Base-by-base conservation (phyloP, 2,113 vertebrate genomes). In the Oreocharis arfaki region DNA sequence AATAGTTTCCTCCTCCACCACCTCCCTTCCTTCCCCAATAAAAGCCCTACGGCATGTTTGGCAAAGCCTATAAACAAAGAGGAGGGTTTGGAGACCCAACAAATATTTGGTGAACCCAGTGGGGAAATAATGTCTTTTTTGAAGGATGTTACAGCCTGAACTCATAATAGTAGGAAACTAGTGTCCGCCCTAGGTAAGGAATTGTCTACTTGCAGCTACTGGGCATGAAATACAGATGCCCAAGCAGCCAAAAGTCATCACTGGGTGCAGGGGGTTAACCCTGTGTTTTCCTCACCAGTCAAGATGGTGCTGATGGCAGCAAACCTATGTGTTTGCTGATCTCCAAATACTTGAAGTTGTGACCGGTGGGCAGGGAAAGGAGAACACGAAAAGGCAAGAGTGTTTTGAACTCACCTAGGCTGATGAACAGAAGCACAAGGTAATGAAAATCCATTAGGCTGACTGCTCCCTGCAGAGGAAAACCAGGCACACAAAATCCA, bases 21-120 rank as follows among this genome's bases (percentile, higher is more conserved):
- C 90, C 96, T 95, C 93, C 96, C 93, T 94, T 96, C 95, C 96
- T 95, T 93, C 96, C 96, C 95, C 92, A 78, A 21, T 92, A 95
- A 94, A 95, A 92, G 63, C 33, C 65, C 77, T 50, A 68, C 0
- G 1, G 79, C 6, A 1, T 3, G 26, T 76, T 90, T 3, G 20
- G 94, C 69, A 87, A 90, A 86, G 49, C 53, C 60, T 2, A 26
- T 90, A 94, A 94, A 96, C 92, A 94, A 92, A 94, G 56, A 78
- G 47, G 74, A 84, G 50, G 50, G 61, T 73, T 84, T 92, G 88
- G 65, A 90, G 73, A 92, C 49, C 80, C 80, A 94, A 32, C 41
- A 53, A 87, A 41, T 33, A 94, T 94, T 94, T 90, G 88, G 96
- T 93, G 88, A 95, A 76, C 46, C 50, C 70, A 20, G 35, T 41